phyloP scores from a whole-genome alignment of 2,888 invertebrate genomes.

The Cyclophora albipunctata region DNA sequence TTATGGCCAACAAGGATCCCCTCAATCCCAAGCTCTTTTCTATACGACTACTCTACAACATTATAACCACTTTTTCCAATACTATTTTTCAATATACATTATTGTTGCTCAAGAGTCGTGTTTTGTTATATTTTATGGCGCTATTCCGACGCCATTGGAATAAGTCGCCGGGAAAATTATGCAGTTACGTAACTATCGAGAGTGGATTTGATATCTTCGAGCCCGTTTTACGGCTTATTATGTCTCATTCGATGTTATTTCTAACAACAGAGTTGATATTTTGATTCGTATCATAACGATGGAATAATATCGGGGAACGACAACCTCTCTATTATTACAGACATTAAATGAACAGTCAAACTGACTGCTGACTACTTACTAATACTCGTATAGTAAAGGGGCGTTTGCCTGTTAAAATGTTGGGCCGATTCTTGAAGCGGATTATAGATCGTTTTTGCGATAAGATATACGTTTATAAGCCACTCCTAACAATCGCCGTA shows the following conservation, averaged over 20 bases:
- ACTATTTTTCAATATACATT: slow-evolving; percentile 34
- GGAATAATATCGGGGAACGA: neutral
- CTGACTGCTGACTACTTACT: too few species aligned
- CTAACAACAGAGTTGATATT: neutral
- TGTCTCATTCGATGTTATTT: slow-evolving; percentile 1
- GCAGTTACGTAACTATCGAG: slow-evolving; percentile 10
- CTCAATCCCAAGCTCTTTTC: slow-evolving; percentile 31
- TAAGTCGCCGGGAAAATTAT: slow-evolving; percentile 11
- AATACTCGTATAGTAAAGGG: too few species aligned
- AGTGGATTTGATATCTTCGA: slow-evolving; percentile 7
- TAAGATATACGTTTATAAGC: too few species aligned
- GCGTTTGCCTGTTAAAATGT: too few species aligned
- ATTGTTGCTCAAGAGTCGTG: slow-evolving; percentile 18
- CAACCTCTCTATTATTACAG: neutral
- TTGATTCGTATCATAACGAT: neutral
- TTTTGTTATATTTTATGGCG: slow-evolving; percentile 15
- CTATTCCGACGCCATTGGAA: slow-evolving; percentile 14
- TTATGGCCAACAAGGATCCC: slow-evolving; percentile 47
- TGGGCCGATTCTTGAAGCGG: too few species aligned
- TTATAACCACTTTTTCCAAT: slow-evolving; percentile 38
- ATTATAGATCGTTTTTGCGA: too few species aligned
- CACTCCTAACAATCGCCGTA: too few species aligned
- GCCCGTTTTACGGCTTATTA: slow-evolving; percentile 8
- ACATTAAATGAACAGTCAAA: too few species aligned
- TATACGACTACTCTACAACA: slow-evolving; percentile 33